These are phyloP conservation scores for Maconellicoccus hirsutus DNA, from an alignment of 1,140 invertebrate species.

Conservation along the genomic window DNA sequence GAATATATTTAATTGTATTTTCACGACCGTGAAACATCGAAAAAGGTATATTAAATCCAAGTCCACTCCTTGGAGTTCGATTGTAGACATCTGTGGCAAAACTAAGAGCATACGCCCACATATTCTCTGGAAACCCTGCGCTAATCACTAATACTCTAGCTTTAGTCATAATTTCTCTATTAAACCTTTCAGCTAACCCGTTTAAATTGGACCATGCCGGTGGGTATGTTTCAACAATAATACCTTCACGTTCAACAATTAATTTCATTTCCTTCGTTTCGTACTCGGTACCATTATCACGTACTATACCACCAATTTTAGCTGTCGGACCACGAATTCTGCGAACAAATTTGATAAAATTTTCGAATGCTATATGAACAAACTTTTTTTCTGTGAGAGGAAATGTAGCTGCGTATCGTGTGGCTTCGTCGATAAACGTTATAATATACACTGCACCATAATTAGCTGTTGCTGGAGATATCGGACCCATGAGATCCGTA, in stretches of 20 bases:
- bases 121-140: too few relatives aligned
- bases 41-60: too few relatives aligned
- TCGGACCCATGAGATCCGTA: not conserved
- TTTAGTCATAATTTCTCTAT: too few relatives aligned
- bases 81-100: too few relatives aligned
- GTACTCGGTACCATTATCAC: not conserved
- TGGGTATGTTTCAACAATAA: too few relatives aligned
- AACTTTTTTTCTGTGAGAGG: not conserved
- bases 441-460: not conserved
- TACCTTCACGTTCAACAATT: too few relatives aligned
- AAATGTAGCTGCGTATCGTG: not conserved
- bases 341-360: not conserved
- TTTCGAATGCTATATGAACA: not conserved
- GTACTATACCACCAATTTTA: not conserved
- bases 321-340: not conserved
- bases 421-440: not conserved
- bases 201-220: too few relatives aligned
- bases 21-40: not conserved
- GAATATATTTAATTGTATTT: not conserved
- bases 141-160: too few relatives aligned
- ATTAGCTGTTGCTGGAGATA: not conserved
- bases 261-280: not conserved
- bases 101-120: too few relatives aligned
- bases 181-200: too few relatives aligned
- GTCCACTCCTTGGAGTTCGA: too few relatives aligned